These are phyloP conservation scores for Montipora efflorescens DNA, from an alignment of 64 coral and sea anemone genomes.

Conservation along the genomic window DNA sequence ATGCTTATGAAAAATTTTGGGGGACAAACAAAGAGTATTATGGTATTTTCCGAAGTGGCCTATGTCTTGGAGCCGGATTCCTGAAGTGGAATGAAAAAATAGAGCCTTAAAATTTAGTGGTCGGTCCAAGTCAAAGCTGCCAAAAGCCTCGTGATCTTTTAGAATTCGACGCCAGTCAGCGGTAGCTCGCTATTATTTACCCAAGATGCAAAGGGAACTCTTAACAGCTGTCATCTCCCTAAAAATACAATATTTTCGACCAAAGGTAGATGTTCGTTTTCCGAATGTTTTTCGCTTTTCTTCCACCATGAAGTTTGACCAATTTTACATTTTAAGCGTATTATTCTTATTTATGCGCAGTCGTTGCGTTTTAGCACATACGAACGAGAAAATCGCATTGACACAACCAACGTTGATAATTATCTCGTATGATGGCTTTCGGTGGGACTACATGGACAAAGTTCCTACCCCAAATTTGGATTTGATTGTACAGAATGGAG, in stretches of 20 bases:
- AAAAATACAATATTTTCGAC: not conserved
- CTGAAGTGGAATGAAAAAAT: too few species aligned
- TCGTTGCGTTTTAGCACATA: not conserved
- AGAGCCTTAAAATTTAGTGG: too few species aligned
- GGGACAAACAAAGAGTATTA: too few species aligned
- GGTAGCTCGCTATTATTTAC: not conserved
- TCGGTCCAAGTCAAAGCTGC: too few species aligned
- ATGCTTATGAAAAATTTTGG: too few species aligned
- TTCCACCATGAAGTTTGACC: not conserved
- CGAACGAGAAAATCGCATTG: not conserved
- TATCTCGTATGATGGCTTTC: conserved; percentile 91
- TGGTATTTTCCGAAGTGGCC: too few species aligned
- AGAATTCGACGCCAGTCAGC: too few species aligned
- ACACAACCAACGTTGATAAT: conserved; percentile 74
- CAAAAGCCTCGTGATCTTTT: too few species aligned
- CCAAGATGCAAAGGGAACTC: not conserved
- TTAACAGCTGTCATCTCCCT: not conserved
- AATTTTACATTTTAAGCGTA: not conserved
- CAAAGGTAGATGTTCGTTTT: not conserved
- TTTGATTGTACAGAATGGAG: conserved; percentile 76
- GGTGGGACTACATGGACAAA: conserved; percentile 89
- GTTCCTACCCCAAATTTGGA: conserved; percentile 85
- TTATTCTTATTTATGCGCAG: conserved; percentile 29
- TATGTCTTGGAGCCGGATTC: too few species aligned
- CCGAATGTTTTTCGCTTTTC: not conserved